Base-by-base conservation (phyloP, 2,113 vertebrate species). In the Lasiurus borealis region DNA sequence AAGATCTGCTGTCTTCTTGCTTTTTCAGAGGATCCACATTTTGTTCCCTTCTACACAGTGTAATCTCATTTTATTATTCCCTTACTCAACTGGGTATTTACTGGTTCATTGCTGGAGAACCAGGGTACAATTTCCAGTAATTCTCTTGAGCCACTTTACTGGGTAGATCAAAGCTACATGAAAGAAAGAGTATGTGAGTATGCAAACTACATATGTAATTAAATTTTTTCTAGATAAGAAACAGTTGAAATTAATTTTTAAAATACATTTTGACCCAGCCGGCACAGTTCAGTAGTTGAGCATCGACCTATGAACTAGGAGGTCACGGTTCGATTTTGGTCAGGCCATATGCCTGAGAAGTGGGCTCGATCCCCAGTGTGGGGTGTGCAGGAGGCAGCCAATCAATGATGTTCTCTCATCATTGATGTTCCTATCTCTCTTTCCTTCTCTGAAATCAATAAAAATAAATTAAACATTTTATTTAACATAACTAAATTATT, bases 201-300 rank as follows among this genome's bases (percentile, higher is more conserved):
- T 52, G 14, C 5, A 34, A 62, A 10, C 21, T 8, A 34, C 12
- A 4, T 34, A 36, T 9, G 2, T 76, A 59, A 31, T 88, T 91
- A 0, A 64, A 86, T 48, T 6, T 40, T 62, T 46, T 89, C 40
- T 66, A 31, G 27, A 71, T 57, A 72, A 57, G 5, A 76, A 34
- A 18, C 2, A n/a, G 29, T 76, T 95, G 9, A 71, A 88, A 75
- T 86, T 78, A 68, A 78, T 83, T 90, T 86, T 66, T 50, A 50
- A 6, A n/a, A 25, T 82, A 13, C 57, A 50, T 82, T 91, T 84
- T 44, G 62, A 5, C 27, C 62, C 27, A 14, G 62, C 62, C 0
- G 12, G 13, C 1, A 10, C 1, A 5, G 62, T 5, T 64, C 59
- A 29, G 59, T 64, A 11, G 62, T 64, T 64, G 62, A 31, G 27